Evolutionary conservation across 1,140 invertebrate species (phyloP), one percentile per base, ranked within the genome.

Genomic region (Caenorhabditis brenneri): DNA sequence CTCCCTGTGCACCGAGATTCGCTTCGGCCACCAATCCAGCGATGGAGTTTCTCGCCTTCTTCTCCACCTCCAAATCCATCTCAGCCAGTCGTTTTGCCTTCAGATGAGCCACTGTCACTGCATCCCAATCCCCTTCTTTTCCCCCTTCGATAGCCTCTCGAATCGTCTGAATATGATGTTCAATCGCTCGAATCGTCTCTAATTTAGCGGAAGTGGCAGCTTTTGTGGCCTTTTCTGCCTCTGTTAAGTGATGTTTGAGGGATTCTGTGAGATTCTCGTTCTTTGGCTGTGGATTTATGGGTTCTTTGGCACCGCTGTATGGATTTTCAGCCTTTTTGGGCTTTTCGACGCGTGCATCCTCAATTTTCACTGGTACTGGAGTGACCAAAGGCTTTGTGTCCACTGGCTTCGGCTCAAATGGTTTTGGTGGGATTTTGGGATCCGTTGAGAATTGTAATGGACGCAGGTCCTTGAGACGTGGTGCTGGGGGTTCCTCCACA

Each of bases 61-160:
- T 81, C 80, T 81, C 80, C 10, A 7, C 27, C 27, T 58, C 19
- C 19, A 39, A 4, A 60, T 81, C 80, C 53, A 19, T 16, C 16
- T 53, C 36, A 36, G 80, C 51, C n/a, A 46, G 4, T 16, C 51
- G 48, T 46, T 81, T 55, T 9, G 80, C 80, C 5, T 36, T 39
- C 36, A 42, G 12, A 55, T 81, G 53, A 29, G 80, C 80, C 0
- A 55, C 53, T 16, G 51, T 81, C n/a, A 81, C 80, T 6, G 51
- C 31, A 42, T 81, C 55, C 80, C 80, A 81, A 46, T 81, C 80
- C 29, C 80, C 80, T 22, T 42, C 39, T 29, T 51, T 51, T 27
- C 80, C 80, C 3, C 31, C 80, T 81, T 81, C 80, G 60, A 81
- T 60, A 6, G 80, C 80, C 39, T 81, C 80, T 19, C 80, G 49